Conservation (phyloP, 2,113 vertebrate genomes). For the Microtus pennsylvanicus region DNA sequence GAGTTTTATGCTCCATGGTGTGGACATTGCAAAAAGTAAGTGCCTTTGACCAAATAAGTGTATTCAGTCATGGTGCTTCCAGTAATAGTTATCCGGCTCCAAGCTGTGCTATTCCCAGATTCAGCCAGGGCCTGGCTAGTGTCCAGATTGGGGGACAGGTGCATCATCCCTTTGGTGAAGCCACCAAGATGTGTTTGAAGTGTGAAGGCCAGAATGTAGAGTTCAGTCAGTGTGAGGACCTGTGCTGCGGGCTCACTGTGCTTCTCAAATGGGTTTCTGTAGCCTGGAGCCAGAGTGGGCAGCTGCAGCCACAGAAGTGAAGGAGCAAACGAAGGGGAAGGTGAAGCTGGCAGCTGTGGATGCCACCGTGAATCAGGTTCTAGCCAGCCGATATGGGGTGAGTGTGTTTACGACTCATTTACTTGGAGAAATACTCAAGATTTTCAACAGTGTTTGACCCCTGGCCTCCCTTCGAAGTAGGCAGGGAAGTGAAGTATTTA, state of each 20-base stretch:
- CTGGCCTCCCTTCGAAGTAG: not conserved
- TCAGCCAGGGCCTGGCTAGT: too few relatives aligned
- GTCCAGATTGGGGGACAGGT: not conserved
- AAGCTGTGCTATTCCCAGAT: not conserved
- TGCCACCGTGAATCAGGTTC: slow-evolving; percentile 92
- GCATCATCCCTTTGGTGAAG: accelerated
- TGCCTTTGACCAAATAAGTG: not conserved
- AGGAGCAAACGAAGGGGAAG: slow-evolving; percentile 96
- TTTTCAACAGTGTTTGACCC: accelerated
- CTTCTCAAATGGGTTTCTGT: not conserved
- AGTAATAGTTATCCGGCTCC: not conserved
- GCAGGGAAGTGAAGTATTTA: accelerated
- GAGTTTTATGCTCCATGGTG: slow-evolving; percentile 99
- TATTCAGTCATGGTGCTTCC: not conserved
- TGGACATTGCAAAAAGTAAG: slow-evolving; percentile 99
- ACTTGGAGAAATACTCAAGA: accelerated
- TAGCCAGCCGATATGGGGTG: slow-evolving; percentile 93
- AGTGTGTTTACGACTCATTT: slow-evolving; percentile 69
- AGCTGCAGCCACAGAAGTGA: slow-evolving; percentile 94
- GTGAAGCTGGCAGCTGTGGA: slow-evolving; percentile 96
- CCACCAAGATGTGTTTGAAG: accelerated
- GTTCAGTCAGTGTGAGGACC: accelerated
- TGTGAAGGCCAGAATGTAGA: not conserved
- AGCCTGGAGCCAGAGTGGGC: slow-evolving; percentile 98
- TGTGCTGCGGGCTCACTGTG: not conserved